Percentiles rank a stretch among this genome's conserved stretches.
phyloP scores from a whole-genome alignment of 2,888 invertebrate genomes.

The Nomada goodeniana region DNA sequence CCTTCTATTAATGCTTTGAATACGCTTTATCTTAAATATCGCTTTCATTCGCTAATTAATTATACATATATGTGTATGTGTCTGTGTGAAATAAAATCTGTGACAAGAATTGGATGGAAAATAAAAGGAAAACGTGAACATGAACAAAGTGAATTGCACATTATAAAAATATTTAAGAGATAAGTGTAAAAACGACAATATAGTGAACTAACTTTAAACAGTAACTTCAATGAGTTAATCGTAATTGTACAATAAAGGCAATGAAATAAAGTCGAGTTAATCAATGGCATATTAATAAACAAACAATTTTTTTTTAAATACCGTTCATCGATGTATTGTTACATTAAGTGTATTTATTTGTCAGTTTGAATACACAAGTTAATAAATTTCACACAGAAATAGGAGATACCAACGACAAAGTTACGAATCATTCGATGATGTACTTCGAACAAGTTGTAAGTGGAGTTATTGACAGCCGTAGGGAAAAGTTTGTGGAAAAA shows the following conservation, averaged over 20 bases:
- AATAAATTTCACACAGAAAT: constrained; percentile 4
- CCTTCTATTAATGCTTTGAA: no score
- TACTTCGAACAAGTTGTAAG: constrained; percentile 23
- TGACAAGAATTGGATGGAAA: no score
- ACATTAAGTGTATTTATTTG: background rate
- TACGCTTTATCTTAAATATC: no score
- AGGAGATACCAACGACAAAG: background rate
- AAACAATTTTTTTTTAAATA: background rate
- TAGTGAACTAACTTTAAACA: background rate
- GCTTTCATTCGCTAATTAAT: no score
- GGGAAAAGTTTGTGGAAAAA: constrained; percentile 9
- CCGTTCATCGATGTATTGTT: background rate
- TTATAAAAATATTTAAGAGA: background rate
- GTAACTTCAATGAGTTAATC: background rate
- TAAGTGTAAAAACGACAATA: background rate
- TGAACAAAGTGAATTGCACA: no score
- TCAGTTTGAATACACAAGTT: background rate
- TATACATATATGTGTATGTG: no score
- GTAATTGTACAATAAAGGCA: background rate
- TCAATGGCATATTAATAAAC: background rate
- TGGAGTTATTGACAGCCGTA: constrained; percentile 31
- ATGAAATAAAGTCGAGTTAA: background rate
- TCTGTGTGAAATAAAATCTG: no score
- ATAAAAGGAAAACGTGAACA: no score
- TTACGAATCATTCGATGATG: background rate